phyloP scores from a whole-genome alignment of 2,888 invertebrate genomes.

The Chymomyza procnemis region DNA sequence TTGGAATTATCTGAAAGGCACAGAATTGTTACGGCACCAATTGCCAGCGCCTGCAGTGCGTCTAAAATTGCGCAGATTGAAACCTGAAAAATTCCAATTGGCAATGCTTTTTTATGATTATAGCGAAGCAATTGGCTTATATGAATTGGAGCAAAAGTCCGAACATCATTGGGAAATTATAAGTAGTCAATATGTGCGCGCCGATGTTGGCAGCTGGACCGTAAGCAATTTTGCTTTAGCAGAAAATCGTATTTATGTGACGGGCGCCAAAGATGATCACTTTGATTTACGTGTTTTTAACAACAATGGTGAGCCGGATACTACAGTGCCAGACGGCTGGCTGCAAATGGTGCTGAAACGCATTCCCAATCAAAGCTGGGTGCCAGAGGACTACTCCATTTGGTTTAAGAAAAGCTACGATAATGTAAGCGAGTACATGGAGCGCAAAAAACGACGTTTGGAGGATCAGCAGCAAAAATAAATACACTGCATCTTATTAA shows the following conservation, averaged over 20 bases:
- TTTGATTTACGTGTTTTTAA: slow-evolving; percentile 56
- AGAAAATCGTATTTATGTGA: slow-evolving; percentile 55
- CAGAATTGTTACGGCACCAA: slow-evolving; percentile 80
- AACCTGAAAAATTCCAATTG: slow-evolving; percentile 76
- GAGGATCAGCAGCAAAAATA: slow-evolving; percentile 78
- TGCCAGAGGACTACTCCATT: slow-evolving; percentile 79
- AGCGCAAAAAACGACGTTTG: slow-evolving; percentile 86
- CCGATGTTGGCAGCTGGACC: slow-evolving; percentile 58
- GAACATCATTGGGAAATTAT: slow-evolving; percentile 47
- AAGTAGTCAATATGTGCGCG: slow-evolving; percentile 35
- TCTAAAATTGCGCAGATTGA: slow-evolving; percentile 66
- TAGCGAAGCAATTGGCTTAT: slow-evolving; percentile 78
- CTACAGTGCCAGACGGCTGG: slow-evolving; percentile 50
- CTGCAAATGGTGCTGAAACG: slow-evolving; percentile 64
- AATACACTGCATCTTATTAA: slow-evolving; percentile 2
- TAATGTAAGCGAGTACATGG: slow-evolving; percentile 88
- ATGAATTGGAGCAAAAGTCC: slow-evolving; percentile 49
- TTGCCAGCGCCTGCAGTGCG: slow-evolving; percentile 79
- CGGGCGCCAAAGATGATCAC: slow-evolving; percentile 57
- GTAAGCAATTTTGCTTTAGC: slow-evolving; percentile 65
- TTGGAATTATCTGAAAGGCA: slow-evolving; percentile 85
- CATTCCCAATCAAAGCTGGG: slow-evolving; percentile 15
- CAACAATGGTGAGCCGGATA: slow-evolving; percentile 26
- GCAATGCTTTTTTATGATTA: slow-evolving; percentile 79
- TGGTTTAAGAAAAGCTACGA: slow-evolving; percentile 89